These are phyloP conservation scores for Vireo altiloquus DNA, from an alignment of 2,113 vertebrate species.

Conservation along the genomic window DNA sequence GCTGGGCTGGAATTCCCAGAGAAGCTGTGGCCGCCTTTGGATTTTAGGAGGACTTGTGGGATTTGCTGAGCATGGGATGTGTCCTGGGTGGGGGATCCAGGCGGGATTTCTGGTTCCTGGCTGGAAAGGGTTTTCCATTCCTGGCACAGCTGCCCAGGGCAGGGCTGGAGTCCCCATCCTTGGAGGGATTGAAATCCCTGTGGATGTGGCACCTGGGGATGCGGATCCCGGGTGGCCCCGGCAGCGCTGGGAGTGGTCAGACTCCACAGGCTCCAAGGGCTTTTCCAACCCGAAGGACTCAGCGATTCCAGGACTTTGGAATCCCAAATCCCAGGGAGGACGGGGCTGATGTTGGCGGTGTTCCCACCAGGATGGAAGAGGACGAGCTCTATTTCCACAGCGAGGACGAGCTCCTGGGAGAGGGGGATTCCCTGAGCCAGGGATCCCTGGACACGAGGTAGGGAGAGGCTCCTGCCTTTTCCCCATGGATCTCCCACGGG, in stretches of 20 bases:
- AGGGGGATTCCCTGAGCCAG: constrained; percentile 8
- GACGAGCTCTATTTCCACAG: not conserved
- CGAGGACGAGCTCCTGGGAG: not conserved
- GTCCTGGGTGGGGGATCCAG: not conserved
- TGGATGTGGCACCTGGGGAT: not conserved
- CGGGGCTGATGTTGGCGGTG: accelerated
- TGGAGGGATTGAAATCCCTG: not conserved
- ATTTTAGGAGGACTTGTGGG: not conserved
- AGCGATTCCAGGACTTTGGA: accelerated
- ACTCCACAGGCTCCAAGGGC: accelerated
- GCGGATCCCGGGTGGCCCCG: not conserved
- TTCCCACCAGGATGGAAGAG: not conserved
- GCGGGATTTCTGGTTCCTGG: not conserved
- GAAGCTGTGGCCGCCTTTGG: not conserved
- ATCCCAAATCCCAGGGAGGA: accelerated
- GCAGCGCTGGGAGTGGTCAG: not conserved
- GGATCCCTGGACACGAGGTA: not conserved
- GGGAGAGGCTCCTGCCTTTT: not conserved
- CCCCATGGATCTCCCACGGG: accelerated
- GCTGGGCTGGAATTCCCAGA: not conserved
- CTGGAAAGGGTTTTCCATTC: not conserved
- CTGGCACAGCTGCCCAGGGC: not conserved
- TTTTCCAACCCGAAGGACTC: not conserved
- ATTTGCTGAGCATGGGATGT: not conserved
- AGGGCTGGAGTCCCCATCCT: not conserved